Conservation (phyloP, 2,888 invertebrate species). For the Melinopterus prodromus region DNA sequence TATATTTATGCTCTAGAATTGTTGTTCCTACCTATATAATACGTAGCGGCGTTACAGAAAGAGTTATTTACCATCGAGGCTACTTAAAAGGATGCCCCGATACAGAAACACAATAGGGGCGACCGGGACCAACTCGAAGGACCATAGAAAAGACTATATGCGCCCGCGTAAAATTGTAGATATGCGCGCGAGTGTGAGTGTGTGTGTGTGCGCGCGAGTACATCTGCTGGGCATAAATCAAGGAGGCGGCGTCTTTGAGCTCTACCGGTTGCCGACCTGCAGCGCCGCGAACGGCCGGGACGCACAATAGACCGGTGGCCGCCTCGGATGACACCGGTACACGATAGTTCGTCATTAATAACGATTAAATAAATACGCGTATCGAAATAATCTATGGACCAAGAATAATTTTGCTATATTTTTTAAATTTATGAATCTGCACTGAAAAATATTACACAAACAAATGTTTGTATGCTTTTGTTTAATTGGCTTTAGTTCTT, state of each 20-base stretch:
- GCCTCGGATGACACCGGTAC: slow-evolving; percentile 16
- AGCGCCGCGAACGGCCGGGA: neutral
- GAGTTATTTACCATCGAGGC: neutral
- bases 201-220: slow-evolving; percentile 25
- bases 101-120: neutral
- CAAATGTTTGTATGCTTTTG: too few relatives aligned
- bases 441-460: too few relatives aligned
- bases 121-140: neutral
- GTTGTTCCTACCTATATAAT: neutral
- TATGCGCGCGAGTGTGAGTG: neutral
- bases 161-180: slow-evolving; percentile 4
- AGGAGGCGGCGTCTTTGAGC: slow-evolving; percentile 33
- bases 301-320: slow-evolving; percentile 28
- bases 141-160: slow-evolving; percentile 4
- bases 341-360: neutral
- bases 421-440: too few relatives aligned
- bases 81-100: neutral
- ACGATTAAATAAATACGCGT: neutral
- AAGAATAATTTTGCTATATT: too few relatives aligned
- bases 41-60: neutral
- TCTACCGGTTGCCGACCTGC: neutral
- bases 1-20: slow-evolving; percentile 4
- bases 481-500: too few relatives aligned
- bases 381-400: too few relatives aligned
- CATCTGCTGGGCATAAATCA: slow-evolving; percentile 35